Conservation (phyloP, 2,888 invertebrate genomes). For the Corythucha ciliata region DNA sequence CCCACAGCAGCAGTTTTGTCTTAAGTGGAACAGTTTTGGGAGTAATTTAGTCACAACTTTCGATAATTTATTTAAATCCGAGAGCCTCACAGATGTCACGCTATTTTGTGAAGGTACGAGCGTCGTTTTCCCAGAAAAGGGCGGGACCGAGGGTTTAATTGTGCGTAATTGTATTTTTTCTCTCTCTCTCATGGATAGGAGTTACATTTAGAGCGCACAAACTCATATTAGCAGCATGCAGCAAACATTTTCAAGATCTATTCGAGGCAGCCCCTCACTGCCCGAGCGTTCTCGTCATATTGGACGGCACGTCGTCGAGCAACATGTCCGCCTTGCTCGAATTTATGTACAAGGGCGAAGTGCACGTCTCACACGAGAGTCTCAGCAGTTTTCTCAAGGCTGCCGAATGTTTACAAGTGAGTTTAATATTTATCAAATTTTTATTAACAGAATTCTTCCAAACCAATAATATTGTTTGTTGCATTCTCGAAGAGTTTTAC, state of each 20-base stretch:
- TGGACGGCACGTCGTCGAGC: conserved; percentile 80
- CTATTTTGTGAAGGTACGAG: conserved; percentile 88
- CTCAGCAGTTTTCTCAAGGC: conserved; percentile 84
- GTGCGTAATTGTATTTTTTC: conserved; percentile 8
- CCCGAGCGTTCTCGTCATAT: conserved; percentile 69
- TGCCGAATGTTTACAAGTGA: conserved; percentile 78
- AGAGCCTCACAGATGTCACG: conserved; percentile 85
- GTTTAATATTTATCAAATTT: conserved; percentile 24
- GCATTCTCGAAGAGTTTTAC: too few relatives aligned
- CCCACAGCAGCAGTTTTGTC: conserved; percentile 84
- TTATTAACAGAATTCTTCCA: too few relatives aligned
- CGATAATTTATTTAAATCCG: conserved; percentile 86
- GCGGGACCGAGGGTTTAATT: neutral
- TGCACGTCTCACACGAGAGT: conserved; percentile 85
- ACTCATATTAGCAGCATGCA: conserved; percentile 83
- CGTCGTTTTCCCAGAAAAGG: neutral
- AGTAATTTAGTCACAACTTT: conserved; percentile 86
- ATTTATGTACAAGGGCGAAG: conserved; percentile 92
- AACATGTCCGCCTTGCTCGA: conserved; percentile 85
- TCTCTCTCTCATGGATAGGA: too few relatives aligned
- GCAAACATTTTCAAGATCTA: conserved; percentile 84
- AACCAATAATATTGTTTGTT: too few relatives aligned
- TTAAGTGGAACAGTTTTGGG: conserved; percentile 94
- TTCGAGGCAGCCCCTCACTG: conserved; percentile 76
- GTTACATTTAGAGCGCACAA: conserved; percentile 86